phyloP scores from a whole-genome alignment of 1,140 invertebrate species.

The Eueides isabella region DNA sequence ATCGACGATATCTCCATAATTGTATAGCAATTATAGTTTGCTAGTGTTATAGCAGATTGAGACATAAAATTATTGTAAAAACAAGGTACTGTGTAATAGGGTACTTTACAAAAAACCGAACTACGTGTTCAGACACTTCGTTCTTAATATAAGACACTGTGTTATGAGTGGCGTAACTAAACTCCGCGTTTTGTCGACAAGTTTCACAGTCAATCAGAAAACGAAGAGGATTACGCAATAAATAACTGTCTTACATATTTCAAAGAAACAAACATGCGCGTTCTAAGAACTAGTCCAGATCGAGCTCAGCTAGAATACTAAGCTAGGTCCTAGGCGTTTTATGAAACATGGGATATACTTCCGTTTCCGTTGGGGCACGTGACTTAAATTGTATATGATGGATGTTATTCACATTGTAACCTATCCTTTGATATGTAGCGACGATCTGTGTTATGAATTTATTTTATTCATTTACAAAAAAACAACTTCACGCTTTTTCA shows the following conservation, averaged over 20 bases:
- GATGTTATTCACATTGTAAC: background rate
- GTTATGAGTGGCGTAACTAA: background rate
- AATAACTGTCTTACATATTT: background rate
- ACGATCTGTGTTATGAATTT: background rate
- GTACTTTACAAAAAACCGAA: background rate
- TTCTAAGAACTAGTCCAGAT: slow-evolving; percentile 10
- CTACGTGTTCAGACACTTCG: background rate
- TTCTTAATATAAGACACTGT: background rate
- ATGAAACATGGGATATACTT: slow-evolving; percentile 5
- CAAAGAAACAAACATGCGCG: background rate
- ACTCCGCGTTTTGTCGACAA: background rate
- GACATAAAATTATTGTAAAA: background rate
- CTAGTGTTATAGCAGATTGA: background rate
- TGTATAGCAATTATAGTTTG: slow-evolving; percentile 6
- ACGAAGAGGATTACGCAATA: background rate
- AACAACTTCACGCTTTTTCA: too few species aligned
- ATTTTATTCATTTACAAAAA: too few species aligned
- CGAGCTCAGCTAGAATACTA: slow-evolving; percentile 1
- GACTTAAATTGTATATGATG: background rate
- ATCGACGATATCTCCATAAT: slow-evolving; percentile 28
- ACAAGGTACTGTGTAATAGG: too few species aligned
- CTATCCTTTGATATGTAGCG: background rate
- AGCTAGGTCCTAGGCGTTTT: slow-evolving; percentile 1
- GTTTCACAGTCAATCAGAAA: too few species aligned
- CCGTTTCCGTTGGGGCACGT: background rate